Conservation (phyloP, 2,888 invertebrate genomes). For the Eupeodes latifasciatus region DNA sequence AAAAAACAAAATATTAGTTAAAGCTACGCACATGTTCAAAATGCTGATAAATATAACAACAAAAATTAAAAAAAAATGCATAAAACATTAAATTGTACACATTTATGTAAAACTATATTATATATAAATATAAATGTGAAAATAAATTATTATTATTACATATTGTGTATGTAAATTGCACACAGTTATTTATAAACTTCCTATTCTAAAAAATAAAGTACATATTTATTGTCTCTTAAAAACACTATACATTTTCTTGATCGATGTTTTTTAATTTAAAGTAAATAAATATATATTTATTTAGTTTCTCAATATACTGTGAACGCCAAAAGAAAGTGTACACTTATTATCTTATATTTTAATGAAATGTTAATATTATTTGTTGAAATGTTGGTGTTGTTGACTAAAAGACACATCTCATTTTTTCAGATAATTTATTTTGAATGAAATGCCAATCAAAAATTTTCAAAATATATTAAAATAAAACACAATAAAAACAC, state of each 20-base stretch:
- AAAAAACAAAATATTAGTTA: constrained; percentile 38
- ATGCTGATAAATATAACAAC: constrained; percentile 22
- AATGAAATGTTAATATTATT: too few species aligned
- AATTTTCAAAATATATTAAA: too few species aligned
- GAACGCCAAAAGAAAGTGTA: too few species aligned
- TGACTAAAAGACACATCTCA: too few species aligned
- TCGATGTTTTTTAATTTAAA: not conserved
- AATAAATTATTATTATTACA: constrained; percentile 14
- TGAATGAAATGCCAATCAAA: too few species aligned
- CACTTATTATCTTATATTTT: too few species aligned
- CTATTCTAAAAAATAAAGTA: not conserved
- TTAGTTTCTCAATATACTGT: too few species aligned
- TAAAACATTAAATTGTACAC: constrained; percentile 15
- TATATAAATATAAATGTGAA: constrained; percentile 15
- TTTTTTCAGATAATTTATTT: too few species aligned
- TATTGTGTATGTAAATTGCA: constrained; percentile 61
- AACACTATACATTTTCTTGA: constrained; percentile 19
- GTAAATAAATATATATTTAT: too few species aligned
- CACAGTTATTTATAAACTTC: constrained; percentile 41
- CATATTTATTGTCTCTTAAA: constrained; percentile 37
- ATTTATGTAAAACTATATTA: constrained; percentile 15
- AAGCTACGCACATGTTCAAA: constrained; percentile 64
- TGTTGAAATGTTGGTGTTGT: too few species aligned
- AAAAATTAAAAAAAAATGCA: not conserved
- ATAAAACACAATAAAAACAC: too few species aligned